Base-by-base conservation (phyloP, 2,888 invertebrate species). In the Candidula unifasciata region DNA sequence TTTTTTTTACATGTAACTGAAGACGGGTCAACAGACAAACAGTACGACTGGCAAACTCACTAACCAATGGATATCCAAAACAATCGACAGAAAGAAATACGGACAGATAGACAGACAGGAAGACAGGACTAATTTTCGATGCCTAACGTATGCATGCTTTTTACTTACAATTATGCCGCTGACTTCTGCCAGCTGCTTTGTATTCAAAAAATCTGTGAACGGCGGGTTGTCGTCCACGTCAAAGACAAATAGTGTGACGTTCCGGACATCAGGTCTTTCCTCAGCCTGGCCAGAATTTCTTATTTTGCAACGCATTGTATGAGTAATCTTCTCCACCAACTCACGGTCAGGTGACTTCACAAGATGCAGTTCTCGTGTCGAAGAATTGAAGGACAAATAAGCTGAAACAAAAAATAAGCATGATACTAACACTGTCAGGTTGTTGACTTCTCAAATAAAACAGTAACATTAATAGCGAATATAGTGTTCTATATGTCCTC, bases 221-320 rank as follows among this genome's bases (percentile, higher is more conserved):
- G 81, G 81, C 1, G 69, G 81, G 18, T 69, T 71, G n/a, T 81
- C 81, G 16, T 81, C 73, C 3, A 73, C 81, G 16, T 81, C 81
- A 44, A 57, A 81, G n/a, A 81, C 60, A 54, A 37, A 8, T 24
- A 81, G 37, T 35, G 73, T 73, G n/a, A 81, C 24, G 57, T 37
- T 73, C 3, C 30, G 35, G 54, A 27, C 30, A 5, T 1, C 8
- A 21, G 3, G n/a, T 16, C 1, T n/a, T n/a, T 8, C 6, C 6
- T 44, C 44, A 27, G 8, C 27, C 27, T 44, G 37, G 16, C 13
- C 79, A 44, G 21, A 6, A n/a, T 3, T 64, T 2, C 10, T 66
- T 18, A 66, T 21, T 2, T 27, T 27, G 24, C 80, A 80, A 18
- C 30, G 18, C 2, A 66, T 2, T 1, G 10, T 68, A 5, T 37